These are phyloP conservation scores for Plodia interpunctella DNA, from an alignment of 1,140 invertebrate species.

Conservation along the genomic window DNA sequence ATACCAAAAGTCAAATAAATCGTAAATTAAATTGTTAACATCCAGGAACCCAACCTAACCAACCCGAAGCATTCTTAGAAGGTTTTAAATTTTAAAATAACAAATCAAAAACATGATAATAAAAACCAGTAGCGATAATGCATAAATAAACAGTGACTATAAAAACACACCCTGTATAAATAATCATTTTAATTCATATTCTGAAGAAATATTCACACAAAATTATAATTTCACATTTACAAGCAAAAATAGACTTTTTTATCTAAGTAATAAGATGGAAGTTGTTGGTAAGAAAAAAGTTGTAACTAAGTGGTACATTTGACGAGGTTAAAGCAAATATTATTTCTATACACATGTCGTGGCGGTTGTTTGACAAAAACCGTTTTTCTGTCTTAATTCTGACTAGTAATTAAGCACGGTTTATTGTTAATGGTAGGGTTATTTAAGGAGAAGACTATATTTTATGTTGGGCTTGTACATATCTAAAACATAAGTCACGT, in stretches of 20 bases:
- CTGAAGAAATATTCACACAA: not conserved
- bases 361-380: conserved; percentile 19
- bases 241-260: not conserved
- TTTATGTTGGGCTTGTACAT: too few species aligned
- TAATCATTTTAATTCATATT: conserved; percentile 1
- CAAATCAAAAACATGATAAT: not conserved
- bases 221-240: not conserved
- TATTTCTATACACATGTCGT: conserved; percentile 20
- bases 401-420: conserved; percentile 20
- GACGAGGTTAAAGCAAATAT: not conserved
- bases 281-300: not conserved
- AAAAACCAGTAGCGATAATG: conserved; percentile 8
- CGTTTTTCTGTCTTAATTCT: conserved; percentile 32
- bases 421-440: conserved; percentile 14
- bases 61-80: too few species aligned
- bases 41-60: too few species aligned
- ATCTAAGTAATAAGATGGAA: not conserved
- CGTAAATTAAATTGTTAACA: too few species aligned
- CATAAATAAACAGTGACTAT: conserved; percentile 10
- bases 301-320: not conserved
- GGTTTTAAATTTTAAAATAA: not conserved
- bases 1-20: too few species aligned
- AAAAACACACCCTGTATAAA: not conserved
- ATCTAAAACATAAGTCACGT: too few species aligned
- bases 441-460: not conserved